Conservation (phyloP, 2,113 vertebrate genomes). For the Cinclus cinclus region DNA sequence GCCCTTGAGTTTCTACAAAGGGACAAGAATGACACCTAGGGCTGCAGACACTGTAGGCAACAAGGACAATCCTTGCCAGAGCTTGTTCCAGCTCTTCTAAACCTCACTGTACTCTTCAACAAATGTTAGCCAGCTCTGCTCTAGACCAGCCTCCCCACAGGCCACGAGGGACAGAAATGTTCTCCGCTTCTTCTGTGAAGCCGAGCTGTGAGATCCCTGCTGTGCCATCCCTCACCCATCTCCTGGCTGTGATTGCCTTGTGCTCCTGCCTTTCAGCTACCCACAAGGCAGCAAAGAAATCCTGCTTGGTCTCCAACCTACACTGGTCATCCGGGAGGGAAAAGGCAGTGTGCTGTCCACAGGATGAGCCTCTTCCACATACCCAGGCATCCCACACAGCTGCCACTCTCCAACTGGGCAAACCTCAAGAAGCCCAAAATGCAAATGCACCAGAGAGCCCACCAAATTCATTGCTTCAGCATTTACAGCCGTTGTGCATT, state of each 20-base stretch:
- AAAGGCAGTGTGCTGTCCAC: neutral
- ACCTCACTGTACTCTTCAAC: neutral
- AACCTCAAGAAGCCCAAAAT: neutral
- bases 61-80: neutral
- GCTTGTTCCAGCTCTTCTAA: neutral
- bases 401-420: neutral
- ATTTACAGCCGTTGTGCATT: neutral
- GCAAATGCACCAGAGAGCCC: neutral
- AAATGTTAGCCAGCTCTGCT: neutral
- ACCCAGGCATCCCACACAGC: neutral
- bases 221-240: neutral
- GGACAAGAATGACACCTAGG: neutral
- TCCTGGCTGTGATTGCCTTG: neutral
- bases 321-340: neutral
- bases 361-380: neutral
- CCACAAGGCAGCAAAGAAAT: fast-evolving
- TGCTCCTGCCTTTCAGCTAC: neutral
- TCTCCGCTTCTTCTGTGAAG: neutral
- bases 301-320: neutral
- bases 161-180: fast-evolving
- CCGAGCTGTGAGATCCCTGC: neutral
- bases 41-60: neutral
- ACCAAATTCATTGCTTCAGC: neutral
- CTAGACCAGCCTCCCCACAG: neutral
- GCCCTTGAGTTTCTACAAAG: neutral